Evolutionary conservation across 2,888 invertebrate species (phyloP).

Genomic region (Isoperla grammatica): DNA sequence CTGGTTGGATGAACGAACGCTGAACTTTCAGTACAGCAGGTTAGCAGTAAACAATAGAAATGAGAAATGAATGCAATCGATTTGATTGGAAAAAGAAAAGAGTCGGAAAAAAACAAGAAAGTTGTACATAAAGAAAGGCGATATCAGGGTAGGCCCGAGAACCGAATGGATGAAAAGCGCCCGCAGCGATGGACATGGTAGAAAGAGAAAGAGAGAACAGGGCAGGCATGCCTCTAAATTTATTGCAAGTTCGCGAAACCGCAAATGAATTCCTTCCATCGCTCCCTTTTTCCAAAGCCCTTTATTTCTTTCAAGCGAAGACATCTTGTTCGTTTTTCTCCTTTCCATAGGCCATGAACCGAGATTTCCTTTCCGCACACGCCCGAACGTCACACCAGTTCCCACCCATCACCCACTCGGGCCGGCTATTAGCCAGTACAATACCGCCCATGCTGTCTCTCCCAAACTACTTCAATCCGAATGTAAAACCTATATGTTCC

Average conservation of each 20-base stretch:
- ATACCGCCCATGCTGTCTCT: no score
- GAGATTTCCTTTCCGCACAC: conserved; percentile 7
- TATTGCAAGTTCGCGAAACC: conserved; percentile 27
- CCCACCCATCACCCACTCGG: not conserved
- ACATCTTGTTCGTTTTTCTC: conserved; percentile 23
- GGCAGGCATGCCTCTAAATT: conserved; percentile 17
- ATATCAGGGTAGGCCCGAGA: no score
- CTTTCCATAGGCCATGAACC: not conserved
- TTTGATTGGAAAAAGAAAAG: not conserved
- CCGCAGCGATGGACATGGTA: not conserved
- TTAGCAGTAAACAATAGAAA: no score
- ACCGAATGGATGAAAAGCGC: no score
- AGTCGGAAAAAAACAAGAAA: not conserved
- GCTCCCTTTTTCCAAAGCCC: conserved; percentile 12
- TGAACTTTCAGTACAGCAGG: no score
- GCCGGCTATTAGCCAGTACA: conserved; percentile 6
- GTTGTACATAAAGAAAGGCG: no score
- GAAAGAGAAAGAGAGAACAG: not conserved
- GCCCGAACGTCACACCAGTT: not conserved
- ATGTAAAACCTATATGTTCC: not conserved
- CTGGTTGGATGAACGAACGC: no score
- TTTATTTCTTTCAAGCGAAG: conserved; percentile 23
- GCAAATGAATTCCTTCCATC: conserved; percentile 25
- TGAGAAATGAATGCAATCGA: conserved; percentile 11
- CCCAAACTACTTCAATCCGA: conserved; percentile 8